A percentile compares a stretch with the other conserved stretches of the same genome.
Conservation (phyloP, 30 jellyfish, hydroid and myxozoan genomes). For the Rhopilema esculentum region DNA sequence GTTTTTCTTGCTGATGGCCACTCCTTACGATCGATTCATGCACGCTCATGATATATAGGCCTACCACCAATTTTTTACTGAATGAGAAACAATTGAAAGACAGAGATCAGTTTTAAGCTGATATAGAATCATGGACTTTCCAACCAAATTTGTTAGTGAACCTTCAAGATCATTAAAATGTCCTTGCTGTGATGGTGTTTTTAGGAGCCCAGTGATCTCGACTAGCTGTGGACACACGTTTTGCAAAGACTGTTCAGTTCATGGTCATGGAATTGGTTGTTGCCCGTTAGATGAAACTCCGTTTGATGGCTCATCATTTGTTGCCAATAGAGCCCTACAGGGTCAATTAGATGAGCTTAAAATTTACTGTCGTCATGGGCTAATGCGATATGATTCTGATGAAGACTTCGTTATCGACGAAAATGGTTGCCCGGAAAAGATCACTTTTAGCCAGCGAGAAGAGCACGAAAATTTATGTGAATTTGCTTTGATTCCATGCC, state of each 20-base stretch:
- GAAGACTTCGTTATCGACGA: constrained; percentile 84
- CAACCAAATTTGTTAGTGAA: constrained; percentile 80
- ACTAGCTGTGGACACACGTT: constrained; percentile 93
- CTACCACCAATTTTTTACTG: too few species aligned
- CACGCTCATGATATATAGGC: too few species aligned
- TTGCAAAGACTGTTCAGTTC: constrained; percentile 62
- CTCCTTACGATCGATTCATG: too few species aligned
- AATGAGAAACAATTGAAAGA: too few species aligned
- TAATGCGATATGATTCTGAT: constrained; percentile 77
- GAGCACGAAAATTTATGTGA: constrained; percentile 81
- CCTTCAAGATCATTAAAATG: constrained; percentile 90
- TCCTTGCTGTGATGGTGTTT: constrained; percentile 82
- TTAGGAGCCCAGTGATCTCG: constrained; percentile 83
- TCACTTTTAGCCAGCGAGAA: constrained; percentile 63
- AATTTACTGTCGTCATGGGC: constrained; percentile 85
- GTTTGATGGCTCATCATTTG: constrained; percentile 53
- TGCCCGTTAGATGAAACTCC: constrained; percentile 82
- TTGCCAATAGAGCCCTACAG: constrained; percentile 81
- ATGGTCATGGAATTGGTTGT: background rate
- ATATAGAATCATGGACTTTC: constrained; percentile 32
- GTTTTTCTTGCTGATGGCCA: too few species aligned
- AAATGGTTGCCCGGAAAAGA: constrained; percentile 80
- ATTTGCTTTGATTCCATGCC: constrained; percentile 88
- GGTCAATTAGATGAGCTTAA: constrained; percentile 88
- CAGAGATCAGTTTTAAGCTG: background rate